Conservation (phyloP, 2,888 invertebrate genomes). For the Noctua janthina region DNA sequence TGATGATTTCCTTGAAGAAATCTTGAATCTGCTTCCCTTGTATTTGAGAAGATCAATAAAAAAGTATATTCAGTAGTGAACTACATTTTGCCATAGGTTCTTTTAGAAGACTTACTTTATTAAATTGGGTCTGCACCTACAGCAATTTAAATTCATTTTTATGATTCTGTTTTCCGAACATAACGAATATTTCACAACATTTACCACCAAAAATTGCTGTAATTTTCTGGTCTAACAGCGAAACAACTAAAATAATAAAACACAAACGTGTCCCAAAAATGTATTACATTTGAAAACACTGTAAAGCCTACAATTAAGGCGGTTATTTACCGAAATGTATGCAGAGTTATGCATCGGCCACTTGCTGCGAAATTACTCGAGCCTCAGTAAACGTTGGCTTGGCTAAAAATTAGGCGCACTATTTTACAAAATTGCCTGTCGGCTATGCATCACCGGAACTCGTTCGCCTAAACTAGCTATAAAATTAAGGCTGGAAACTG, state of each 20-base stretch:
- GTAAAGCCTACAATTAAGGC: conserved; percentile 32
- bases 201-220: conserved; percentile 1
- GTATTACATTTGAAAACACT: conserved; percentile 23
- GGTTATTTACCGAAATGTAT: conserved; percentile 41
- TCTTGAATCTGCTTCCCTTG: background rate
- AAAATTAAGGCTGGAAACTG: conserved; percentile 55
- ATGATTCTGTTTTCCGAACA: background rate
- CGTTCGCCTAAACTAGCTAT: conserved; percentile 63
- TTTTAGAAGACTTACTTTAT: background rate
- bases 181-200: background rate
- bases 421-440: conserved; percentile 67
- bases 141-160: too few species aligned
- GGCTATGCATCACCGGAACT: conserved; percentile 66
- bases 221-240: conserved; percentile 7
- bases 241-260: conserved; percentile 17
- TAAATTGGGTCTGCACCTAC: background rate
- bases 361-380: conserved; percentile 39
- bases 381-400: conserved; percentile 38
- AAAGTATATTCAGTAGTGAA: background rate
- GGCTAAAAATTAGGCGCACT: conserved; percentile 64
- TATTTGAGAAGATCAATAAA: background rate
- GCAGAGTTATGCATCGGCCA: conserved; percentile 53
- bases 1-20: background rate
- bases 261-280: conserved; percentile 5
- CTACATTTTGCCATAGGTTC: background rate